phyloP scores from a whole-genome alignment of 2,113 vertebrate species.

The Calyptommatus sinebrachiatus region DNA sequence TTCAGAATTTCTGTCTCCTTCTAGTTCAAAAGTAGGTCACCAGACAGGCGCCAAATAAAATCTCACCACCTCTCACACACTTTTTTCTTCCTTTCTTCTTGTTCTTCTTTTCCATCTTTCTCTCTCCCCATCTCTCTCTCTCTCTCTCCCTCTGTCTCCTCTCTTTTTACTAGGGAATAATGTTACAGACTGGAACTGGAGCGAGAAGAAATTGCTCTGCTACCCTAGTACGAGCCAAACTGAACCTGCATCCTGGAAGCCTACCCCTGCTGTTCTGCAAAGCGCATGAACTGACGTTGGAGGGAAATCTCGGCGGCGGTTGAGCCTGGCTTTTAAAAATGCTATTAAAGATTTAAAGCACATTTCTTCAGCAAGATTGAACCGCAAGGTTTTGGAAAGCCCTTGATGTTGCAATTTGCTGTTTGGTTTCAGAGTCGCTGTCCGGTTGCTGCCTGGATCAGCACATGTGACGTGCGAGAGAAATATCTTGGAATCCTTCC shows the following conservation, averaged over 20 bases:
- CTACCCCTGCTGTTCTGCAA: neutral
- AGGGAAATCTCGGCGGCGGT: neutral
- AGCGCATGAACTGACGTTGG: neutral
- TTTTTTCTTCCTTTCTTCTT: neutral
- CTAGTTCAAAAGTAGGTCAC: conserved; percentile 28
- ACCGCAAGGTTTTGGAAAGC: neutral
- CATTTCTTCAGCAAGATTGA: neutral
- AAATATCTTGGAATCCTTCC: neutral
- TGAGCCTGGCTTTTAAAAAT: conserved; percentile 15
- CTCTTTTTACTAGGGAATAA: neutral
- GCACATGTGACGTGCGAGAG: neutral
- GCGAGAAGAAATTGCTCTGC: neutral
- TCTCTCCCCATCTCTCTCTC: neutral
- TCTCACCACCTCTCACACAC: too few relatives aligned
- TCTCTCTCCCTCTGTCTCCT: neutral
- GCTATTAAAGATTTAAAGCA: neutral
- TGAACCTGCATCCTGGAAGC: neutral
- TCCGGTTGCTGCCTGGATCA: neutral
- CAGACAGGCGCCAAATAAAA: neutral
- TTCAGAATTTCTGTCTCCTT: neutral
- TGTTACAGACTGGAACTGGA: neutral
- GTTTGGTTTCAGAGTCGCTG: neutral
- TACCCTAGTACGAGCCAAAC: neutral
- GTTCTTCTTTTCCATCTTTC: too few relatives aligned
- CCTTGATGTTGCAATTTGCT: rapidly evolving